Percentiles rank a stretch among this genome's conserved stretches.
Conservation (phyloP, 1,140 invertebrate genomes). For the Saccostrea echinata region DNA sequence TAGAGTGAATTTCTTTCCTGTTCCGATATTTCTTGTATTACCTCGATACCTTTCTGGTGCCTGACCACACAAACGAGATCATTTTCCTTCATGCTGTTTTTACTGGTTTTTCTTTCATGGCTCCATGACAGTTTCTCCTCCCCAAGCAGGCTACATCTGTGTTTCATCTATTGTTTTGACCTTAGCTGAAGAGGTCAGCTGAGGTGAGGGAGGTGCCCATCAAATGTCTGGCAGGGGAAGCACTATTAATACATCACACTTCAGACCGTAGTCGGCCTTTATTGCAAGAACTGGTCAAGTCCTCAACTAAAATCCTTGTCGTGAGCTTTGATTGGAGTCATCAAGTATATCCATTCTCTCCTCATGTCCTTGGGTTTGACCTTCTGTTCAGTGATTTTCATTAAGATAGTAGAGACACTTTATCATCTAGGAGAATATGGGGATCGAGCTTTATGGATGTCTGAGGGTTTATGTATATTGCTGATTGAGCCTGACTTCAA, state of each 20-base stretch:
- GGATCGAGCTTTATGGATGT: no score
- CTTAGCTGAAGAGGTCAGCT: background rate
- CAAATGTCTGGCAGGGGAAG: background rate
- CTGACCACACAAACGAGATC: conserved; percentile 23
- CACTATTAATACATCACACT: conserved; percentile 32
- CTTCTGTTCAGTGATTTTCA: conserved; percentile 20
- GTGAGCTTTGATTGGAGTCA: background rate
- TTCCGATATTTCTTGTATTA: background rate
- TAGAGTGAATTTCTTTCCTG: background rate
- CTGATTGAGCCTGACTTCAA: background rate
- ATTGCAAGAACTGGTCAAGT: background rate
- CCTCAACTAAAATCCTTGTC: background rate
- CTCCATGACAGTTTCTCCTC: background rate
- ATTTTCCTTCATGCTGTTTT: conserved; percentile 9
- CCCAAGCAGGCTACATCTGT: background rate
- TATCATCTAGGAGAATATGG: conserved; percentile 13
- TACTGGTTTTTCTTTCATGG: conserved; percentile 17
- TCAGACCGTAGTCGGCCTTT: background rate
- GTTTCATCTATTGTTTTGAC: background rate
- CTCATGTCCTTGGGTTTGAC: background rate
- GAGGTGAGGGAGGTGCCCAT: conserved; percentile 13
- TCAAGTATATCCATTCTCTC: no score
- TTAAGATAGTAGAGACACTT: conserved; percentile 10
- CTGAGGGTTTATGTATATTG: background rate
- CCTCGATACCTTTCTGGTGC: background rate